Percentiles rank a stretch among this genome's conserved stretches.
Conservation (phyloP, 2,888 invertebrate genomes). For the Melanostoma mellinum region DNA sequence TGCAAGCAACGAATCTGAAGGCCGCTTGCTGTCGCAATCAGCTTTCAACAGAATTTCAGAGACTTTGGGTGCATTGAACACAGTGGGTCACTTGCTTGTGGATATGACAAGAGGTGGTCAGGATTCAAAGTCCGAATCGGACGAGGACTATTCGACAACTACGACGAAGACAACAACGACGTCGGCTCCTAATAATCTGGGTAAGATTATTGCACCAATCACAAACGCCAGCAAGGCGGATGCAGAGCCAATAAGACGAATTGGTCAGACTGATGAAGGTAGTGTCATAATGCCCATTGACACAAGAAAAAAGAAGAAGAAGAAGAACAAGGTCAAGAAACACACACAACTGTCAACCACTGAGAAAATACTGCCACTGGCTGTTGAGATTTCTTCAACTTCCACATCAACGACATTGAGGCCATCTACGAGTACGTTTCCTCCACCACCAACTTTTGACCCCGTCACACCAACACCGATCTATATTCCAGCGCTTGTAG, state of each 20-base stretch:
- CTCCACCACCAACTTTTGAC: conserved; percentile 82
- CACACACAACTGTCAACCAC: conserved; percentile 72
- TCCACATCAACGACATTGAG: conserved; percentile 75
- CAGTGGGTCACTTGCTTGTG: conserved; percentile 92
- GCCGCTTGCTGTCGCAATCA: conserved; percentile 84
- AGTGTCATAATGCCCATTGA: conserved; percentile 78
- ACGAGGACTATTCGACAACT: conserved; percentile 52
- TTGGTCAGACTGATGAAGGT: conserved; percentile 51
- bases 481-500: conserved; percentile 73
- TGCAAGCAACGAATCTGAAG: conserved; percentile 80
- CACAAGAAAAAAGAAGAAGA: conserved; percentile 80
- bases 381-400: conserved; percentile 37
- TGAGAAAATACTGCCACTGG: conserved; percentile 6
- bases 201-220: conserved; percentile 42
- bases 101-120: conserved; percentile 87
- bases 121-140: conserved; percentile 75
- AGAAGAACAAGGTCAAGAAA: conserved; percentile 79
- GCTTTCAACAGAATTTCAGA: conserved; percentile 86
- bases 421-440: conserved; percentile 75
- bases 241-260: conserved; percentile 40
- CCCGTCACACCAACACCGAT: conserved; percentile 74
- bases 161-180: conserved; percentile 18
- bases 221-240: conserved; percentile 10
- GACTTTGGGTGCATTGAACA: conserved; percentile 90
- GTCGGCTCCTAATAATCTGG: conserved; percentile 31